phyloP scores from a whole-genome alignment of 64 coral and sea anemone genomes.

The Stichodactyla helianthus region DNA sequence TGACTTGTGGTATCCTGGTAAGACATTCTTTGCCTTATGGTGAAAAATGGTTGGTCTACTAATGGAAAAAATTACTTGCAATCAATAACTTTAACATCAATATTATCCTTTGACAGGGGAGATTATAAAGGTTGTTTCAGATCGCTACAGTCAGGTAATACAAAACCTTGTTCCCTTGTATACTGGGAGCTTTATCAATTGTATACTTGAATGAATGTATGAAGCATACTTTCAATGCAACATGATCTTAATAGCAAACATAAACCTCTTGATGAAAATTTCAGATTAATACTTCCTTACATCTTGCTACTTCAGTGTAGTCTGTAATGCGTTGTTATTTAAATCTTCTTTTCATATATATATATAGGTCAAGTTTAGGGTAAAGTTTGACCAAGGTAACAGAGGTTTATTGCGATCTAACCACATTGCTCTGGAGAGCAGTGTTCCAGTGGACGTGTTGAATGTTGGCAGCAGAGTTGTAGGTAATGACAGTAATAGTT shows the following conservation, averaged over 20 bases:
- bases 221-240: too few species aligned
- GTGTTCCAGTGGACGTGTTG: slow-evolving; percentile 39
- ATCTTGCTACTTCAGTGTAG: too few species aligned
- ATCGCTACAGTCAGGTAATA: slow-evolving; percentile 4
- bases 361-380: slow-evolving; percentile 64
- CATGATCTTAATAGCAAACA: too few species aligned
- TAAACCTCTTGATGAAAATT: too few species aligned
- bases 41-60: background rate
- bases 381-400: slow-evolving; percentile 90
- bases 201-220: too few species aligned
- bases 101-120: background rate
- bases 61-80: background rate
- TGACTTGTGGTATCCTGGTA: slow-evolving; percentile 89
- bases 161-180: too few species aligned
- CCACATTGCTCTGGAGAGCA: slow-evolving; percentile 70
- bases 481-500: slow-evolving; percentile 33
- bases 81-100: background rate
- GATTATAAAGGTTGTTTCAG: slow-evolving; percentile 15
- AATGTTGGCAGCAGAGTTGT: slow-evolving; percentile 89
- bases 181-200: too few species aligned
- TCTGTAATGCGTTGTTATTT: too few species aligned
- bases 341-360: too few species aligned
- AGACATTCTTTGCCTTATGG: background rate
- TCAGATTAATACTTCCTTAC: too few species aligned
- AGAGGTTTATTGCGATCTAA: slow-evolving; percentile 71